Evolutionary conservation across 2,888 invertebrate species (phyloP).

Genomic region (Ophion slaviceki): DNA sequence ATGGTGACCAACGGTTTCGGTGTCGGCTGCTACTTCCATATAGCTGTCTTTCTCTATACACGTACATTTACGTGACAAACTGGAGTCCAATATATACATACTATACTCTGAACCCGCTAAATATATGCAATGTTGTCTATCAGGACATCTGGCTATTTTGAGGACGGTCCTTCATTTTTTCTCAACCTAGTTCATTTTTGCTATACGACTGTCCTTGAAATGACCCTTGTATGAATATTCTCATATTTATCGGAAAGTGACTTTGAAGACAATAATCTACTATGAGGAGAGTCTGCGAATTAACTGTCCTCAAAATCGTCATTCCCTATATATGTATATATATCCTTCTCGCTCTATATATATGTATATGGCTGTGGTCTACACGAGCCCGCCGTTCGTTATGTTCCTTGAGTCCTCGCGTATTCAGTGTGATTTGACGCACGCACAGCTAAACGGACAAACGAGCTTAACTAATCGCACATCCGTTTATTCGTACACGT

Average conservation of each 20-base stretch:
- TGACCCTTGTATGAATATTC: too few species aligned
- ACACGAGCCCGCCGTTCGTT: constrained; percentile 74
- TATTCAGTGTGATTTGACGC: constrained; percentile 77
- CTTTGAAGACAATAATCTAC: too few species aligned
- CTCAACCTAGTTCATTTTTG: too few species aligned
- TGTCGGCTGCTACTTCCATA: constrained; percentile 59
- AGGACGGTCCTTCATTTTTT: too few species aligned
- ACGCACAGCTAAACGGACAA: constrained; percentile 77
- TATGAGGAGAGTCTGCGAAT: too few species aligned
- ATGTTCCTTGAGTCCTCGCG: constrained; percentile 73
- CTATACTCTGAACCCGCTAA: too few species aligned
- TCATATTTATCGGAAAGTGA: too few species aligned
- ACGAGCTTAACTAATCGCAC: constrained; percentile 80
- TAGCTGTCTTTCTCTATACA: constrained; percentile 55
- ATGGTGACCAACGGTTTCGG: constrained; percentile 78
- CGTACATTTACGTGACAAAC: constrained; percentile 27
- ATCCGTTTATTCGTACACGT: not conserved
- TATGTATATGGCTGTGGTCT: constrained; percentile 65
- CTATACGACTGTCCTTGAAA: too few species aligned
- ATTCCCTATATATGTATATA: too few species aligned
- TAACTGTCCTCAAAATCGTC: too few species aligned
- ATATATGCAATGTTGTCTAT: constrained; percentile 22
- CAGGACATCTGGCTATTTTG: too few species aligned
- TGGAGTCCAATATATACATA: not conserved
- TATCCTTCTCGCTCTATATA: too few species aligned